Evolutionary conservation across 2,113 vertebrate species (phyloP).

Genomic region (Peucedramus taeniatus): DNA sequence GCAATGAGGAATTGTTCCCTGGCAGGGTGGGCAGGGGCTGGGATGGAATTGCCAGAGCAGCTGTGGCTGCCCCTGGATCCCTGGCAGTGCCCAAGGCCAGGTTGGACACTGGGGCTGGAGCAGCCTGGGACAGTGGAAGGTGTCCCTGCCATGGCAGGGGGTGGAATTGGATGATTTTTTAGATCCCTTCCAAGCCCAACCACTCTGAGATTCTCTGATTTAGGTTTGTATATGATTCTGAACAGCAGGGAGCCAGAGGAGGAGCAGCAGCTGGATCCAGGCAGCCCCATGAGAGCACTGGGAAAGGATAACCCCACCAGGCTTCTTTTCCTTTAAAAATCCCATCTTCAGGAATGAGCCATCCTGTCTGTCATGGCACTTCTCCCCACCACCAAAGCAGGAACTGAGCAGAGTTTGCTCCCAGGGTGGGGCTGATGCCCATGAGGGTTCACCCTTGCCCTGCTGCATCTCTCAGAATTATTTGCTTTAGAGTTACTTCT

Average conservation of each 20-base stretch:
- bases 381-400: not conserved
- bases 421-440: not conserved
- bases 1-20: fast-evolving
- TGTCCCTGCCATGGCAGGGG: not conserved
- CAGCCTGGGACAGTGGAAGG: not conserved
- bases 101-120: not conserved
- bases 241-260: not conserved
- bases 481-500: not conserved
- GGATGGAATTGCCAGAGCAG: not conserved
- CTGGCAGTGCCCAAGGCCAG: not conserved
- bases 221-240: not conserved
- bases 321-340: not conserved
- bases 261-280: not conserved
- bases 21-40: fast-evolving
- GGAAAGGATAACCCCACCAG: not conserved
- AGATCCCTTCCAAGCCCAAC: not conserved
- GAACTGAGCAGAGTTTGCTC: not conserved
- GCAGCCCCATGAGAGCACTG: not conserved
- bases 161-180: fast-evolving
- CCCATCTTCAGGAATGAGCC: not conserved
- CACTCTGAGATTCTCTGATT: not conserved
- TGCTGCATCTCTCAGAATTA: not conserved
- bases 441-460: not conserved
- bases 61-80: not conserved
- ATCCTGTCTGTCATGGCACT: not conserved